Evolutionary conservation across 2,113 vertebrate species (phyloP), one percentile per base, ranked within the genome.

Genomic region (Seriola quinqueradiata): DNA sequence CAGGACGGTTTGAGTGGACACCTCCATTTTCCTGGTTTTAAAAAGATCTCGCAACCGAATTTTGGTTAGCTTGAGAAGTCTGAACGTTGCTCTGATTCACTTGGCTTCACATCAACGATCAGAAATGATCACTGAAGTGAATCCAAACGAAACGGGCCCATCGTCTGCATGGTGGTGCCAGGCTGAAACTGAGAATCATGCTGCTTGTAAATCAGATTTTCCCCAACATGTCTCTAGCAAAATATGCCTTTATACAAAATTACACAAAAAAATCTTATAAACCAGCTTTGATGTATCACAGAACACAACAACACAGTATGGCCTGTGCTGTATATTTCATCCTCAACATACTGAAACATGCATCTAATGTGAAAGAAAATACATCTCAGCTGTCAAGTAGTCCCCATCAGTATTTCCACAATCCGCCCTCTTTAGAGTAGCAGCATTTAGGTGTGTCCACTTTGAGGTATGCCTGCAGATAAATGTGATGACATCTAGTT

Each of bases 401-500:
- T 23, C 70, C 58, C 64, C 52, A 70, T 85, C 75, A 84, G 74
- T 82, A 72, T 81, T 75, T 85, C 68, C 64, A 78, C 79, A 77
- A 64, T 83, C 70, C 60, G 82, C 42, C 77, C 71, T 85, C 75
- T 88, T 86, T 46, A 89, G 79, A 82, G 83, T 16, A 74, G 77
- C 75, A 77, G 77, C 74, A 77, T 84, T 87, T 89, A 86, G 89
- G 82, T 82, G 81, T 74, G 86, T 90, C 88, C 57, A 89, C 84
- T 82, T 86, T 83, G 90, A 94, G 83, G 81, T 85, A 82, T 54
- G 73, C 82, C 89, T 81, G 77, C 84, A 90, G 90, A 90, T 90
- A 91, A 91, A 93, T 94, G 87, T 87, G 88, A 94, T 91, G 93
- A 92, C 92, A 92, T 82, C 72, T 60, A 84, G 81, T 85, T 82